Evolutionary conservation across 2,797 vertebrate genomes (phyloP).

Genomic region (Cuculus canorus): DNA sequence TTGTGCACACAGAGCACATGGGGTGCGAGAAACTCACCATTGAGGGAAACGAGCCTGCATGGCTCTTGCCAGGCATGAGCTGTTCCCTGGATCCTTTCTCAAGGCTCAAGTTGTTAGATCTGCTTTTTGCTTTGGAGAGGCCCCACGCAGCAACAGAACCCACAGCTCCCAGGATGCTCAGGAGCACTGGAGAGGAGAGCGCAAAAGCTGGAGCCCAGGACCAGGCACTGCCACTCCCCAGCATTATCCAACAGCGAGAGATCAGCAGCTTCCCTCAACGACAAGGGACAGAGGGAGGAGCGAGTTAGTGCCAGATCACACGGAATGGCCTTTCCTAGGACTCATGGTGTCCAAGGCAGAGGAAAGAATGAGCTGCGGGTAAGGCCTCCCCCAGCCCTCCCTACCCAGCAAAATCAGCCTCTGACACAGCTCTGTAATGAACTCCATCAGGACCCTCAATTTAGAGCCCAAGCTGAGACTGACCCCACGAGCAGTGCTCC

Average conservation of each 20-base stretch:
- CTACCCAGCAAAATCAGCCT: background rate
- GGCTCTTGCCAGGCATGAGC: constrained; percentile 23
- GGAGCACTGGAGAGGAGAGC: constrained; percentile 52
- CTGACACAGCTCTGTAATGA: background rate
- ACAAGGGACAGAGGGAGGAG: background rate
- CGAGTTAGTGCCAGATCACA: background rate
- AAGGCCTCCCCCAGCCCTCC: background rate
- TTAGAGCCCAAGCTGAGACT: background rate
- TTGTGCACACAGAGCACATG: rapidly evolving
- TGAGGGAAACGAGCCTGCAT: background rate
- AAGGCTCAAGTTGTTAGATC: background rate
- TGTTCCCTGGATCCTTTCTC: constrained; percentile 44
- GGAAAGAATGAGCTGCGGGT: background rate
- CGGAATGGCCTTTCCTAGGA: background rate
- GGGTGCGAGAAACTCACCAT: background rate
- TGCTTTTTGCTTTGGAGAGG: constrained; percentile 8
- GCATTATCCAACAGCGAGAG: background rate
- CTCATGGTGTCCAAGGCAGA: background rate
- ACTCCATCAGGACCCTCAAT: background rate
- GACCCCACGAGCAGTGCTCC: rapidly evolving
- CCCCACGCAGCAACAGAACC: background rate
- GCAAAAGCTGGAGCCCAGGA: background rate
- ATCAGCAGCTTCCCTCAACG: background rate
- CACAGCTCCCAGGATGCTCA: constrained; percentile 46
- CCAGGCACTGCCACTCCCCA: background rate